Percentiles rank a stretch among this genome's conserved stretches.
These are phyloP conservation scores for Centropus unirufus DNA, from an alignment of 2,113 vertebrate species.

Conservation along the genomic window DNA sequence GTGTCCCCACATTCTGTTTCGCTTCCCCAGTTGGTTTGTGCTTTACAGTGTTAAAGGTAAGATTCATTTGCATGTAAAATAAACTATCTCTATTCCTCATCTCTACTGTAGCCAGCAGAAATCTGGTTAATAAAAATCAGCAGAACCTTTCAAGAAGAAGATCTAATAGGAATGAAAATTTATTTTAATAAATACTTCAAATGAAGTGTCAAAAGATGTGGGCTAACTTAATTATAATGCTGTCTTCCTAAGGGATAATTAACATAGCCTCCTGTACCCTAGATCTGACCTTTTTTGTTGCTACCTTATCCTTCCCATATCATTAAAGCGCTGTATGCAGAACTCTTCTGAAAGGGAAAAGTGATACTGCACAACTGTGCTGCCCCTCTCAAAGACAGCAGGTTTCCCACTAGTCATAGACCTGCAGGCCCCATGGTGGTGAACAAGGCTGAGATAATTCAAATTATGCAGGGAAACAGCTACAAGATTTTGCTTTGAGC, in stretches of 20 bases:
- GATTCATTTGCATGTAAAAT: background rate
- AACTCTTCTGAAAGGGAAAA: background rate
- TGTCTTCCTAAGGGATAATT: background rate
- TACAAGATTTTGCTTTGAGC: background rate
- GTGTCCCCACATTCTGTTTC: background rate
- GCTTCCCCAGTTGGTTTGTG: background rate
- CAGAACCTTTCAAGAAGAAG: background rate
- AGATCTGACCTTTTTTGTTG: background rate
- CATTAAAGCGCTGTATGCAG: background rate
- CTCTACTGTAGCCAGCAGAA: background rate
- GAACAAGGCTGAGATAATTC: background rate
- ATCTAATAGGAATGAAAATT: background rate
- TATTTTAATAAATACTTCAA: constrained; percentile 35
- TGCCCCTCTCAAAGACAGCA: background rate
- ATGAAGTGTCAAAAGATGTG: background rate
- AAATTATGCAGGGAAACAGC: background rate
- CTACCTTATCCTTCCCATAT: background rate
- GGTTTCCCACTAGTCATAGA: background rate
- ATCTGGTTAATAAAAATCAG: background rate
- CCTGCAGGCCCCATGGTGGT: background rate
- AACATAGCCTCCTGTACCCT: background rate
- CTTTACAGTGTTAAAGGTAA: background rate
- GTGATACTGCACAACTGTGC: background rate
- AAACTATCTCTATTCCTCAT: background rate
- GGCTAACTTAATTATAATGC: background rate